Evolutionary conservation across 2,797 vertebrate genomes (phyloP).

Genomic region (Synanceia verrucosa): DNA sequence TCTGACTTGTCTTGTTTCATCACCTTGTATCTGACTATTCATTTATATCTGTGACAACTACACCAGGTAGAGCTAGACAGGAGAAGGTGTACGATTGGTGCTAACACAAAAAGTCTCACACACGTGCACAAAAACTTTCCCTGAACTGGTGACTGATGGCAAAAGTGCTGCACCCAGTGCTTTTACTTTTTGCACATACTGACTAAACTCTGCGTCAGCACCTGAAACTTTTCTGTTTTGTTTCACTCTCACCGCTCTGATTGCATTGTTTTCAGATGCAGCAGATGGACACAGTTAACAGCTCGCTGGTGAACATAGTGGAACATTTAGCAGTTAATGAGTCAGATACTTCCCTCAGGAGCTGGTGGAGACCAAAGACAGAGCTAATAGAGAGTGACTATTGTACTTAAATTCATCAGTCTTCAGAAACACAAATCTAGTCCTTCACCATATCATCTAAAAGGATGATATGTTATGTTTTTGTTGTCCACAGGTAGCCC

Average conservation of each 20-base stretch:
- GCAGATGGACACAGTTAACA: background rate
- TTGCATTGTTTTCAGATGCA: background rate
- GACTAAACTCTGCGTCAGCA: background rate
- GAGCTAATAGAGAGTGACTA: background rate
- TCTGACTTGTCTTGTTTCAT: background rate
- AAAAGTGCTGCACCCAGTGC: background rate
- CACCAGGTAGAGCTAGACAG: background rate
- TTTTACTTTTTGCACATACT: background rate
- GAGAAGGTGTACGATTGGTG: background rate
- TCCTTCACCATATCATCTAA: background rate
- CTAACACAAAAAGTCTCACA: background rate
- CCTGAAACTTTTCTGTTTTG: background rate
- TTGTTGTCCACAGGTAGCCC: too few species aligned
- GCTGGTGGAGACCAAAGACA: background rate
- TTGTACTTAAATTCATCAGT: background rate
- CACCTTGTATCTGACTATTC: background rate
- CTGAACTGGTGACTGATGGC: background rate
- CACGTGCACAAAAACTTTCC: background rate
- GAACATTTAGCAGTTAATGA: background rate
- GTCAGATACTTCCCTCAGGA: background rate
- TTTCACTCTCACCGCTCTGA: background rate
- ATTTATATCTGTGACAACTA: background rate
- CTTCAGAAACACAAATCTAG: background rate
- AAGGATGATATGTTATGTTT: background rate
- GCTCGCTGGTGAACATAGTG: background rate